Base-by-base conservation (phyloP, 2,888 invertebrate genomes). In the Heliconius erato region DNA sequence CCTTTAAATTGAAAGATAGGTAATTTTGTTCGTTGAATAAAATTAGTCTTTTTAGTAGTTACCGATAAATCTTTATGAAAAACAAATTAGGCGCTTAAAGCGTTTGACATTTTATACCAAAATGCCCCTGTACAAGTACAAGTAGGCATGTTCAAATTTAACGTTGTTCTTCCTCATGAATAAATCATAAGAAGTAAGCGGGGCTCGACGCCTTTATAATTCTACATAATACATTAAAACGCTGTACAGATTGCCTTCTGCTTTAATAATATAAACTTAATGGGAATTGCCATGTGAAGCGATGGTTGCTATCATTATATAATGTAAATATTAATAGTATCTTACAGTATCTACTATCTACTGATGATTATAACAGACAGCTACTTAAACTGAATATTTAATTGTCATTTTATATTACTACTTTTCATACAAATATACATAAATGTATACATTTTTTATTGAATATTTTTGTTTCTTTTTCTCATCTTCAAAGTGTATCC, bases 211-310 rank as follows among this genome's bases (percentile, higher is more conserved):
- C 95, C 94, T 93, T 95, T 94, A 94, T 96, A 95, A 96, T 95
- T 94, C 95, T 94, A 94, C 94, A 94, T 96, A 95, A 96, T 95
- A 95, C 95, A 95, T 95, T 95, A 94, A 94, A 95, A 95, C 94
- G 92, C 87, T 90, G 92, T 93, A 95, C 95, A 94, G 95, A 95
- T 95, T 95, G 95, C 95, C 91, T 93, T 91, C 92, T 92, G 92
- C 92, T 93, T 94, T 94, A 94, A 94, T 94, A 94, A 93, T 94
- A 94, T 92, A 90, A 94, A 93, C 93, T 92, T 93, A 94, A 93
- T 93, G 91, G 93, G 93, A 92, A 93, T 94, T 93, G 93, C 89
- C 91, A 89, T 90, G 88, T 91, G 89, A 85, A 87, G 86, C 85
- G 87, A 88, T 87, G 84, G 83, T 85, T 79, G 85, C 81, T 85